Evolutionary conservation across 2,113 vertebrate genomes (phyloP).

Genomic region (Archilochus colubris): DNA sequence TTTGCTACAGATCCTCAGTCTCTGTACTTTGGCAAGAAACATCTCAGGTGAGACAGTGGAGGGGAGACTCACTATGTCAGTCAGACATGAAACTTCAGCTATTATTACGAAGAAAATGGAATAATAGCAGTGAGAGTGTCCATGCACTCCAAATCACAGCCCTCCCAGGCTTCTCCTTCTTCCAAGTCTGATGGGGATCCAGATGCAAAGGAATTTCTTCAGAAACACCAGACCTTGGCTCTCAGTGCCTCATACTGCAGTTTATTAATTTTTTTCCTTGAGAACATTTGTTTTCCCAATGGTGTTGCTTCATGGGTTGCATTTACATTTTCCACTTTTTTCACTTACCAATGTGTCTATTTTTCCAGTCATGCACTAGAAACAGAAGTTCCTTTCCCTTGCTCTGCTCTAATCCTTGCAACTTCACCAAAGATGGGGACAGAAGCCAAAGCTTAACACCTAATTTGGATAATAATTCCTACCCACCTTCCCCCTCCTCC

Average conservation of each 20-base stretch:
- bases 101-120: constrained; percentile 40
- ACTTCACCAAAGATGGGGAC: constrained; percentile 23
- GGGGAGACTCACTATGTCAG: neutral
- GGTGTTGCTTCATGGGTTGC: constrained; percentile 56
- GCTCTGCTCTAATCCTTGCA: constrained; percentile 50
- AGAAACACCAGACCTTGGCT: constrained; percentile 59
- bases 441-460: constrained; percentile 58
- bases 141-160: constrained; percentile 60
- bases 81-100: constrained; percentile 47
- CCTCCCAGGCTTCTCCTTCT: constrained; percentile 50
- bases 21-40: neutral
- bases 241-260: constrained; percentile 41
- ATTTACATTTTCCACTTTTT: constrained; percentile 71
- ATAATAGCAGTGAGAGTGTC: constrained; percentile 30
- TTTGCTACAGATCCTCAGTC: neutral
- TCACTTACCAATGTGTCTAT: constrained; percentile 53
- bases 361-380: constrained; percentile 58
- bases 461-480: constrained; percentile 62
- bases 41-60: neutral
- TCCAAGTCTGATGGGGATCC: constrained; percentile 68
- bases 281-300: constrained; percentile 70
- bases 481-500: neutral
- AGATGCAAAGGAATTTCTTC: constrained; percentile 71
- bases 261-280: constrained; percentile 55
- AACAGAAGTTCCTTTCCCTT: constrained; percentile 49